phyloP scores from a whole-genome alignment of 2,797 vertebrate species.

The Galaxias olidus region DNA sequence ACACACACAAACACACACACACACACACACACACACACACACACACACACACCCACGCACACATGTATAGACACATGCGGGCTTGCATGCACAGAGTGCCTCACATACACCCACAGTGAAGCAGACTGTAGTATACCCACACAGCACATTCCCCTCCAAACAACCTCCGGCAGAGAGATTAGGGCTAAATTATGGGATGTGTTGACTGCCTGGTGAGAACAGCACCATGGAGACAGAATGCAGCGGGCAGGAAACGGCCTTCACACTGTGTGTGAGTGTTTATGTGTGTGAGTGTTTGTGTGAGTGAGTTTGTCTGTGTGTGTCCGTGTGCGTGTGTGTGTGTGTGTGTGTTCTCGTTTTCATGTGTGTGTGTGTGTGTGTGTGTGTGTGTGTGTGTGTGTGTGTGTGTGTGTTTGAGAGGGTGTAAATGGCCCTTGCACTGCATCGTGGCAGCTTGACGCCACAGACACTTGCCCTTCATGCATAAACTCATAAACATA shows the following conservation, averaged over 20 bases:
- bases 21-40: conserved; percentile 1
- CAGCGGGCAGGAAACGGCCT: conserved; percentile 52
- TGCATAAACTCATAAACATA: conserved; percentile 15
- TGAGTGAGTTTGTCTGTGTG: conserved; percentile 3
- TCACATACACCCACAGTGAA: not conserved
- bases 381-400: conserved; percentile 1
- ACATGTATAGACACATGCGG: conserved; percentile 12
- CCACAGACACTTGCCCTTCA: conserved; percentile 18
- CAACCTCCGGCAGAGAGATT: conserved; percentile 54
- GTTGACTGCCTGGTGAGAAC: conserved; percentile 47
- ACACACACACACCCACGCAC: conserved; percentile 11
- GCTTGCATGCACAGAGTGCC: too few species aligned
- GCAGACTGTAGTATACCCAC: not conserved
- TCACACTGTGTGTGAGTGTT: conserved; percentile 23
- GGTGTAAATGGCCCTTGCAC: conserved; percentile 22
- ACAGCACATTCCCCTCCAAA: conserved; percentile 53
- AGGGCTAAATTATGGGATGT: conserved; percentile 65
- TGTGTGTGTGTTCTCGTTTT: conserved; percentile 9
- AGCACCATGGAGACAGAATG: conserved; percentile 50
- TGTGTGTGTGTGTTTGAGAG: not conserved
- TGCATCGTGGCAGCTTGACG: conserved; percentile 5
- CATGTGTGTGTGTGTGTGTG: conserved; percentile 22
- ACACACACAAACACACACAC: conserved; percentile 3
- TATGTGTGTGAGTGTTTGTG: not conserved
- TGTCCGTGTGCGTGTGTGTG: conserved; percentile 27